Conservation (phyloP, 2,797 vertebrate genomes). For the Thaleichthys pacificus region DNA sequence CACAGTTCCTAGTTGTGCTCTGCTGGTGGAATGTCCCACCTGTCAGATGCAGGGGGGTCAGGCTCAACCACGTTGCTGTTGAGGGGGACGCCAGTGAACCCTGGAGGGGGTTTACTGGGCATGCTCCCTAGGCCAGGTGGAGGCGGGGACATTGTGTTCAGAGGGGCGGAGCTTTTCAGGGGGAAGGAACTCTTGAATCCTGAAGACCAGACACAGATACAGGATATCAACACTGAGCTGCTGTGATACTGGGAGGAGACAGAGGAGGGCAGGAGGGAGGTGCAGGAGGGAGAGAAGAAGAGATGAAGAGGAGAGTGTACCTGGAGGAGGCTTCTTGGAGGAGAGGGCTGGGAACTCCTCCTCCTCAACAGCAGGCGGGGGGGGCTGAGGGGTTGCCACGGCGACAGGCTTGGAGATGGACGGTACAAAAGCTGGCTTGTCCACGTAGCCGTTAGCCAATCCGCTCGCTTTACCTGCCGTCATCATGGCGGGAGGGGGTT, state of each 20-base stretch:
- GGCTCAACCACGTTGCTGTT: conserved; percentile 79
- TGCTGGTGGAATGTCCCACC: conserved; percentile 71
- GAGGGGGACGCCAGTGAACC: conserved; percentile 88
- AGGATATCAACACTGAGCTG: background rate
- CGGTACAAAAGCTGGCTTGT: conserved; percentile 54
- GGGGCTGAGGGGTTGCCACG: conserved; percentile 50
- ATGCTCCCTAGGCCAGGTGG: conserved; percentile 82
- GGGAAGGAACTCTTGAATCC: conserved; percentile 91
- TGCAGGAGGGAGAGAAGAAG: background rate
- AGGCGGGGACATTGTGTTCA: conserved; percentile 57
- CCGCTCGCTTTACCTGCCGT: conserved; percentile 29
- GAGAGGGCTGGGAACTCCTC: conserved; percentile 93
- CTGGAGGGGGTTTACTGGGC: conserved; percentile 89
- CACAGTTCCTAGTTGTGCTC: too few species aligned
- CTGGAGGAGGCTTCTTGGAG: conserved; percentile 90
- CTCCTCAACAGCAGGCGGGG: conserved; percentile 75
- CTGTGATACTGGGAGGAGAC: background rate
- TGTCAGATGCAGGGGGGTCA: conserved; percentile 68
- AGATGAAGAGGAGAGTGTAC: conserved; percentile 59
- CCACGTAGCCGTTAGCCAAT: conserved; percentile 78
- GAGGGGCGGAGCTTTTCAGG: conserved; percentile 51
- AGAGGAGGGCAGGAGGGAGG: background rate
- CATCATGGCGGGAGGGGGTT: conserved; percentile 13
- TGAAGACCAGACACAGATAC: conserved; percentile 33
- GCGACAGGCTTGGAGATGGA: conserved; percentile 32